phyloP scores from a whole-genome alignment of 2,113 vertebrate species.

The Phainopepla nitens region DNA sequence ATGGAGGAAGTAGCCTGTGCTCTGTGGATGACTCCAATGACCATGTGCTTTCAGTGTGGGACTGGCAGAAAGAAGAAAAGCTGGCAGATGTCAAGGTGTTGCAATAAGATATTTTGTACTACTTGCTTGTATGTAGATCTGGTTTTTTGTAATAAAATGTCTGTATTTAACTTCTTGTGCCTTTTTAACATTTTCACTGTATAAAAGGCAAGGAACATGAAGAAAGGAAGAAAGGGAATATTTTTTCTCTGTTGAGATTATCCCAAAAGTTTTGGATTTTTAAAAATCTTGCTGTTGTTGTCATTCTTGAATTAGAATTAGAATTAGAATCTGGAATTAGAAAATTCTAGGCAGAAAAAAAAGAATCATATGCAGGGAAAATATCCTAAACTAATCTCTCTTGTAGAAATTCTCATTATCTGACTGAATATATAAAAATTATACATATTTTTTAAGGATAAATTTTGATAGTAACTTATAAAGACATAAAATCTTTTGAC shows the following conservation, averaged over 20 bases:
- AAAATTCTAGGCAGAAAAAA: neutral
- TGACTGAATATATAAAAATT: neutral
- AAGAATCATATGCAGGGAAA: neutral
- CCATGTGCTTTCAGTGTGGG: constrained; percentile 95
- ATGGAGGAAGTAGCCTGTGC: constrained; percentile 91
- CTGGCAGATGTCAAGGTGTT: constrained; percentile 93
- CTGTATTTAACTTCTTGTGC: neutral
- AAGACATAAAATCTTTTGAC: neutral
- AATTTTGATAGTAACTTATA: neutral
- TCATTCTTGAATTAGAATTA: neutral
- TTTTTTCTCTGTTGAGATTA: neutral
- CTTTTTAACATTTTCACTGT: neutral
- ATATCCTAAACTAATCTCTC: neutral
- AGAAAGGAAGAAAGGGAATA: neutral
- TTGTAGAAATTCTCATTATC: neutral
- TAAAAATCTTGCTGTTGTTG: neutral
- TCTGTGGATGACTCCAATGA: constrained; percentile 95
- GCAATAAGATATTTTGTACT: constrained; percentile 40
- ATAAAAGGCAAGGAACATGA: neutral
- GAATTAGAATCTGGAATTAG: neutral
- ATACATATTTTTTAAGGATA: neutral
- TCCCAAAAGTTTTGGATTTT: neutral
- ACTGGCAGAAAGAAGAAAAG: constrained; percentile 94
- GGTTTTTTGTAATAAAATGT: neutral
- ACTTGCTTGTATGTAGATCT: constrained; percentile 10